Evolutionary conservation across 1,140 invertebrate species (phyloP).

Genomic region (Drosophila pandora): DNA sequence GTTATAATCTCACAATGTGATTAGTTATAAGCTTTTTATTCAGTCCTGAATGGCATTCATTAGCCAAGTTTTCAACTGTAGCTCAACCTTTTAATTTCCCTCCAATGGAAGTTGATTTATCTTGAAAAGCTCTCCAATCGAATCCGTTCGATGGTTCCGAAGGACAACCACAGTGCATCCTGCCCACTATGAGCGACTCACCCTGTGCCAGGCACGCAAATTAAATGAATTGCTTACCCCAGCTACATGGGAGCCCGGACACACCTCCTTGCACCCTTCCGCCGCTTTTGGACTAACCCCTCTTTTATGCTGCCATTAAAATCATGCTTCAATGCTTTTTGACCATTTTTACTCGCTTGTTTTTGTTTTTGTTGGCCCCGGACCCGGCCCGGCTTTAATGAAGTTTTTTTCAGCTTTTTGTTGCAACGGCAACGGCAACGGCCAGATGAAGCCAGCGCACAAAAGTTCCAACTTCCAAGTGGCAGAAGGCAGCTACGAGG

Average conservation of each 20-base stretch:
- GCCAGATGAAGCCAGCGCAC: constrained; percentile 40
- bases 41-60: background rate
- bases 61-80: background rate
- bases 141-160: constrained; percentile 3
- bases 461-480: constrained; percentile 49
- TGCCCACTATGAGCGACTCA: constrained; percentile 18
- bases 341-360: constrained; percentile 67
- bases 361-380: constrained; percentile 45
- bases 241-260: constrained; percentile 27
- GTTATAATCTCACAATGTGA: background rate
- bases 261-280: background rate
- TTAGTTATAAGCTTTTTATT: background rate
- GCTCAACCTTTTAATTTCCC: background rate
- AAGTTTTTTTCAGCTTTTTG: constrained; percentile 64
- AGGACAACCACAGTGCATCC: constrained; percentile 32
- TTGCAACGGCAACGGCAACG: constrained; percentile 23
- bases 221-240: constrained; percentile 79
- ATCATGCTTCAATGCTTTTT: constrained; percentile 80
- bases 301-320: constrained; percentile 58
- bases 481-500: constrained; percentile 35
- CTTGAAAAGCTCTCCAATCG: constrained; percentile 4
- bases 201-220: constrained; percentile 66
- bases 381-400: constrained; percentile 35
- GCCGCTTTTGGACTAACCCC: constrained; percentile 1
- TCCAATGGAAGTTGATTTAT: constrained; percentile 3